phyloP scores from a whole-genome alignment of 2,888 invertebrate species.

The Hirtodrosophila alboralis region DNA sequence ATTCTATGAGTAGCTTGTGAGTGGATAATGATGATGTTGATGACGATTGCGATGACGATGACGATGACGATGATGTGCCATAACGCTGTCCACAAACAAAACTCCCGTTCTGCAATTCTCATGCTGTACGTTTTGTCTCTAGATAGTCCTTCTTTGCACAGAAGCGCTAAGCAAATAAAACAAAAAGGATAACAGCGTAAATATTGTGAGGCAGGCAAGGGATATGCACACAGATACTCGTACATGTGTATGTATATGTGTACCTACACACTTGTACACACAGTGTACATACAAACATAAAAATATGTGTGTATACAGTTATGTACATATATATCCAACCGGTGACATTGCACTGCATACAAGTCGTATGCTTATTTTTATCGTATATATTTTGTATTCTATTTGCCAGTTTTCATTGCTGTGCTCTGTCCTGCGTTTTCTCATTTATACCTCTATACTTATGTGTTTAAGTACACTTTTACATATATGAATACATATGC shows the following conservation, averaged over 20 bases:
- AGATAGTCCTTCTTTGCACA: slow-evolving; percentile 75
- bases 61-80: slow-evolving; percentile 44
- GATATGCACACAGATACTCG: slow-evolving; percentile 36
- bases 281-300: slow-evolving; percentile 14
- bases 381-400: slow-evolving; percentile 14
- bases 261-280: slow-evolving; percentile 8
- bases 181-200: slow-evolving; percentile 76
- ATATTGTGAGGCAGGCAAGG: slow-evolving; percentile 64
- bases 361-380: slow-evolving; percentile 32
- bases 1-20: slow-evolving; percentile 38
- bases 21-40: slow-evolving; percentile 45
- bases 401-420: slow-evolving; percentile 51
- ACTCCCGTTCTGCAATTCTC: slow-evolving; percentile 23
- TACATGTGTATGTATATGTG: slow-evolving; percentile 19
- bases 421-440: slow-evolving; percentile 29
- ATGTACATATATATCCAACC: background rate
- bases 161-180: slow-evolving; percentile 81
- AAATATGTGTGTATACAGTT: slow-evolving; percentile 7
- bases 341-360: slow-evolving; percentile 62
- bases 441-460: slow-evolving; percentile 32
- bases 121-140: slow-evolving; percentile 52
- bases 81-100: slow-evolving; percentile 32
- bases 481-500: slow-evolving; percentile 1
- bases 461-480: slow-evolving; percentile 16
- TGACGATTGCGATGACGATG: slow-evolving; percentile 36